These are phyloP conservation scores for Drosophila longiperda DNA, from an alignment of 2,888 invertebrate genomes.

Conservation along the genomic window DNA sequence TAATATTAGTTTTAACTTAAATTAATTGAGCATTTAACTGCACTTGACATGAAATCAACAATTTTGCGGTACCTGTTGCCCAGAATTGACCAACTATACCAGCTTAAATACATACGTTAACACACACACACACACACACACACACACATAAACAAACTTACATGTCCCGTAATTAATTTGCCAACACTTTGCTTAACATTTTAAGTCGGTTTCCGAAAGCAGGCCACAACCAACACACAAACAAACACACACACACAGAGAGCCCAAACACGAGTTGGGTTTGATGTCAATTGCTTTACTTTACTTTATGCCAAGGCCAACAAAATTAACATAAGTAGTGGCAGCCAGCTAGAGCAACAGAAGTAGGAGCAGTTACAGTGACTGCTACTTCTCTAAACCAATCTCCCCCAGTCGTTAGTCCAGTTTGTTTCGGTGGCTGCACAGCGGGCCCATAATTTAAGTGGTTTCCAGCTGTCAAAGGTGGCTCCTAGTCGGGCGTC, in stretches of 20 bases:
- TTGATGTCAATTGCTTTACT: slow-evolving; percentile 72
- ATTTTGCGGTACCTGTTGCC: slow-evolving; percentile 52
- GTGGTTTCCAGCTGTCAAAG: slow-evolving; percentile 82
- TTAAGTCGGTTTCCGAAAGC: slow-evolving; percentile 22
- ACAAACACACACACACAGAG: not conserved
- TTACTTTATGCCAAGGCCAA: slow-evolving; percentile 63
- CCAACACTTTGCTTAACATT: slow-evolving; percentile 48
- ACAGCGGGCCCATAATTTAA: slow-evolving; percentile 78
- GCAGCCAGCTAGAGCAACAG: slow-evolving; percentile 1
- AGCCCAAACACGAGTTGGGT: slow-evolving; percentile 15
- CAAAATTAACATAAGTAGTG: slow-evolving; percentile 65
- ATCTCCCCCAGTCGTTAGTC: slow-evolving; percentile 27
- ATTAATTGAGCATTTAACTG: slow-evolving; percentile 3
- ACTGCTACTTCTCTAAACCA: slow-evolving; percentile 1
- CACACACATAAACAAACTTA: not conserved
- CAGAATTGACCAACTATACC: slow-evolving; percentile 2
- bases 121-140: slow-evolving; percentile 3
- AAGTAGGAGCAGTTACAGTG: slow-evolving; percentile 10
- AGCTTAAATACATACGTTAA: not conserved
- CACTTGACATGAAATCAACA: slow-evolving; percentile 24
- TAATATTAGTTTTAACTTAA: not conserved
- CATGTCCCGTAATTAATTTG: slow-evolving; percentile 53
- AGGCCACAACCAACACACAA: slow-evolving; percentile 16
- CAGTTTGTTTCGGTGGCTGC: slow-evolving; percentile 44
- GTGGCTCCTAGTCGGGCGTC: slow-evolving; percentile 37